Percentiles rank a stretch among this genome's conserved stretches.
These are phyloP conservation scores for Goniozus legneri DNA, from an alignment of 1,140 invertebrate genomes.

Conservation along the genomic window DNA sequence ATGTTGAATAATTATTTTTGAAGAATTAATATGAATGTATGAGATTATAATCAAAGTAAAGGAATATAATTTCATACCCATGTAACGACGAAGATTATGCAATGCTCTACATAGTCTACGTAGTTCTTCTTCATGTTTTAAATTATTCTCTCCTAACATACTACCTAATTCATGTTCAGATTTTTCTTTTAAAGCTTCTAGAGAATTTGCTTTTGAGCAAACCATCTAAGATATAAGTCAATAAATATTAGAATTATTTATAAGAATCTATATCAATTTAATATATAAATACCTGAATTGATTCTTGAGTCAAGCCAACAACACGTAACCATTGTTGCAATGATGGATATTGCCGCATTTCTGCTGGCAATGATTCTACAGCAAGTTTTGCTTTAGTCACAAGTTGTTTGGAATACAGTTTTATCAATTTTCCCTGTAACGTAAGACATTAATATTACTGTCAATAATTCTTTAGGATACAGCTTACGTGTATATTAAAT, in stretches of 20 bases:
- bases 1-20: conserved; percentile 9
- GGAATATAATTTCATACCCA: conserved; percentile 56
- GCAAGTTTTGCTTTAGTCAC: conserved; percentile 76
- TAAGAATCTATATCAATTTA: not conserved
- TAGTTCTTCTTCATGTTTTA: conserved; percentile 73
- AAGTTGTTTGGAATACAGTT: conserved; percentile 87
- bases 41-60: not conserved
- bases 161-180: conserved; percentile 77
- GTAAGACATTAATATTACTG: no score
- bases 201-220: conserved; percentile 61
- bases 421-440: conserved; percentile 87
- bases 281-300: conserved; percentile 61
- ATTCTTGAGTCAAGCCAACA: conserved; percentile 73
- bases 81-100: conserved; percentile 80
- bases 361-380: conserved; percentile 58
- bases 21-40: conserved; percentile 1
- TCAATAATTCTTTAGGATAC: no score
- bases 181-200: conserved; percentile 79
- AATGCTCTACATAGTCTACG: conserved; percentile 76
- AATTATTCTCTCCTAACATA: conserved; percentile 64
- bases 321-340: conserved; percentile 87
- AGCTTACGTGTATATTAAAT: no score
- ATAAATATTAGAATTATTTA: conserved; percentile 7
- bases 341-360: conserved; percentile 67
- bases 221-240: conserved; percentile 43